Evolutionary conservation across 2,888 invertebrate genomes (phyloP).

Genomic region (Napeogenes inachia): DNA sequence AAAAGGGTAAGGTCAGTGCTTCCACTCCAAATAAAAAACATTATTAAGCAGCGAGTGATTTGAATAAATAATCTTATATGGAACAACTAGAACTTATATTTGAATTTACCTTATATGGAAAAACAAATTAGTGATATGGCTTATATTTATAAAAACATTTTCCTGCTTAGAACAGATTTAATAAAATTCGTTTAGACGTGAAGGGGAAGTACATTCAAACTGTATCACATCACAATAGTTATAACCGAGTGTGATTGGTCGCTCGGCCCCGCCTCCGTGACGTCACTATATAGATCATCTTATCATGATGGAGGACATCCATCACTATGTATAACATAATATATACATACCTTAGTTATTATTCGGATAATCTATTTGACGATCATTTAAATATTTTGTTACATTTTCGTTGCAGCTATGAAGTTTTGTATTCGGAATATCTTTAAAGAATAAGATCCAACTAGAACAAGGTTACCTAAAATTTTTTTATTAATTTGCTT

Average conservation of each 20-base stretch:
- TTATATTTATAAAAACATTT: neutral
- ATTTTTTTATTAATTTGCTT: too few species aligned
- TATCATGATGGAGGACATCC: slow-evolving; percentile 14
- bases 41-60: too few species aligned
- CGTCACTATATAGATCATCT: slow-evolving; percentile 39
- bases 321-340: slow-evolving; percentile 11
- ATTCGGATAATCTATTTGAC: neutral
- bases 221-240: slow-evolving; percentile 32
- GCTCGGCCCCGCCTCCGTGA: slow-evolving; percentile 61
- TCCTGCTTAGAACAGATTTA: neutral
- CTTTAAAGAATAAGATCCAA: too few species aligned
- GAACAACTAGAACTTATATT: too few species aligned
- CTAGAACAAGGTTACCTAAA: too few species aligned
- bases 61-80: too few species aligned
- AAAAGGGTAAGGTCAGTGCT: neutral
- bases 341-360: neutral
- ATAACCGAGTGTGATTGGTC: slow-evolving; percentile 63
- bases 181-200: neutral
- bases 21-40: too few species aligned
- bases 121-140: too few species aligned
- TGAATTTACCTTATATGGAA: too few species aligned
- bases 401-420: too few species aligned
- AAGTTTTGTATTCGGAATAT: too few species aligned
- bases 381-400: too few species aligned
- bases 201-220: slow-evolving; percentile 16